A percentile compares a stretch with the other conserved stretches of the same genome.
Evolutionary conservation across 1,140 invertebrate genomes (phyloP).

Genomic region (Neodiprion pinetum): DNA sequence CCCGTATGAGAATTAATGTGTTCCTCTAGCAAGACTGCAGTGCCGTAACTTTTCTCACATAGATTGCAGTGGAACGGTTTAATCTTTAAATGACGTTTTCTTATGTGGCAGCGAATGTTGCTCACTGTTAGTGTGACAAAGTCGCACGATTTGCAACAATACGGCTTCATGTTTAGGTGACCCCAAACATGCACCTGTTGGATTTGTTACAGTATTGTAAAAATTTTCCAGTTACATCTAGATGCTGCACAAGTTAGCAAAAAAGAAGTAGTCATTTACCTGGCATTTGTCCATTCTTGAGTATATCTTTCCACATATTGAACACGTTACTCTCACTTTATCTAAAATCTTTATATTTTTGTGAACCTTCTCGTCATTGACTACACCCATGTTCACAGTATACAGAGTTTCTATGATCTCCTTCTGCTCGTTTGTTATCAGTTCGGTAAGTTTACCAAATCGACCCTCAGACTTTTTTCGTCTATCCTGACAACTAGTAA

Average conservation of each 20-base stretch:
- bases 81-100: constrained; percentile 49
- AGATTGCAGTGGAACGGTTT: constrained; percentile 43
- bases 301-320: constrained; percentile 39
- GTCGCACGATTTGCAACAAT: constrained; percentile 57
- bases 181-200: constrained; percentile 46
- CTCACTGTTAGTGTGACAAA: constrained; percentile 53
- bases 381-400: constrained; percentile 35
- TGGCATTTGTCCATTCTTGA: constrained; percentile 45
- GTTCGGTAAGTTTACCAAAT: constrained; percentile 41
- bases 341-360: constrained; percentile 33
- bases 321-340: constrained; percentile 39
- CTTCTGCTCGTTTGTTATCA: constrained; percentile 46
- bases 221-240: not conserved
- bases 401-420: constrained; percentile 40
- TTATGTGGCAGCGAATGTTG: constrained; percentile 46
- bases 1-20: constrained; percentile 47
- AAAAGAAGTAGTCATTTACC: constrained; percentile 21
- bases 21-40: constrained; percentile 39
- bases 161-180: constrained; percentile 52
- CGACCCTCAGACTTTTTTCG: constrained; percentile 17
- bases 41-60: constrained; percentile 40
- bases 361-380: constrained; percentile 33
- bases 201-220: not conserved
- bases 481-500: not conserved
- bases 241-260: constrained; percentile 5